Conservation (phyloP, 2,888 invertebrate genomes). For the Macaria notata region DNA sequence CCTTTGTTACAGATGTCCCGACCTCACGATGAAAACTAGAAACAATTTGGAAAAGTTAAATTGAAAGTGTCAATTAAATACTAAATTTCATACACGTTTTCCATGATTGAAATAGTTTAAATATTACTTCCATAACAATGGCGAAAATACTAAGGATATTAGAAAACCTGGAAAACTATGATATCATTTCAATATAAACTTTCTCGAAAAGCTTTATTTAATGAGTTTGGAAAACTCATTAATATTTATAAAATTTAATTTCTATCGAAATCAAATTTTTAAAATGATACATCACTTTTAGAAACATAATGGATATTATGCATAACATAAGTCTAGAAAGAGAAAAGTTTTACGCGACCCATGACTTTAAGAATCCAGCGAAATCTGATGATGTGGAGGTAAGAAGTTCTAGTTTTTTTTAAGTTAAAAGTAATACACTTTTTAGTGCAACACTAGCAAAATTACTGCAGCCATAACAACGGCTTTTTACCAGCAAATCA, state of each 20-base stretch:
- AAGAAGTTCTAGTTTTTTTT: conserved; percentile 18
- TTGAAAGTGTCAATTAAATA: neutral
- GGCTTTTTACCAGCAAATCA: too few species aligned
- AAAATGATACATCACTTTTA: conserved; percentile 6
- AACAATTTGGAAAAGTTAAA: neutral
- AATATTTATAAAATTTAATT: too few species aligned
- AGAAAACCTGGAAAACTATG: too few species aligned
- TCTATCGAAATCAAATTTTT: neutral
- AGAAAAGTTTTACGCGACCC: conserved; percentile 57
- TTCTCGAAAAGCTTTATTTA: too few species aligned
- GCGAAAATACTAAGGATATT: too few species aligned
- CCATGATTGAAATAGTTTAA: neutral
- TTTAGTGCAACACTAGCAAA: too few species aligned
- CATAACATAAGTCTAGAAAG: conserved; percentile 57
- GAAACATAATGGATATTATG: conserved; percentile 55
- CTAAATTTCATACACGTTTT: neutral
- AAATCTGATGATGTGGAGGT: conserved; percentile 59
- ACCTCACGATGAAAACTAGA: neutral
- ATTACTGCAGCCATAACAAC: too few species aligned
- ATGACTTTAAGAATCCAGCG: conserved; percentile 51
- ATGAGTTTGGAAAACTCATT: too few species aligned
- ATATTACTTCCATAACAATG: too few species aligned
- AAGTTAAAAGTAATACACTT: too few species aligned
- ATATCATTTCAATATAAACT: too few species aligned
- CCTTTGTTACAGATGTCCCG: conserved; percentile 6